Percentiles rank a stretch among this genome's conserved stretches.
phyloP scores from a whole-genome alignment of 2,888 invertebrate species.

The Acleris cristana region DNA sequence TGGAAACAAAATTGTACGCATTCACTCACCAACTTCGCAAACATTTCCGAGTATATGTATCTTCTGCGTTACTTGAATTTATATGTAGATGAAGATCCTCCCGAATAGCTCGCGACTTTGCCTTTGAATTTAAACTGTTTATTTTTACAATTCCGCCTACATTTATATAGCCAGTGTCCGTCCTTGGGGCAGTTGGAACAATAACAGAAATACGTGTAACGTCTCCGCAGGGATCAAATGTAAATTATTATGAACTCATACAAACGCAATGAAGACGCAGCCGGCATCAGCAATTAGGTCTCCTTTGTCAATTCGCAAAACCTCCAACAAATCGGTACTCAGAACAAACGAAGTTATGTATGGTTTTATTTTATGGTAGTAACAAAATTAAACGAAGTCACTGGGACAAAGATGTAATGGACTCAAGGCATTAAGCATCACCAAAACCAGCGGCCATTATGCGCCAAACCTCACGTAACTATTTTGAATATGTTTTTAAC shows the following conservation, averaged over 20 bases:
- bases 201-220: slow-evolving; percentile 71
- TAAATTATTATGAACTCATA: slow-evolving; percentile 75
- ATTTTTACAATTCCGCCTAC: slow-evolving; percentile 58
- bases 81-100: slow-evolving; percentile 39
- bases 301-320: slow-evolving; percentile 69
- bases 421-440: slow-evolving; percentile 13
- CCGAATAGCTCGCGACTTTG: slow-evolving; percentile 48
- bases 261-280: slow-evolving; percentile 66
- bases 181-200: slow-evolving; percentile 72
- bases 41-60: slow-evolving; percentile 54
- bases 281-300: slow-evolving; percentile 70
- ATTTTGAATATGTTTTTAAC: slow-evolving; percentile 6
- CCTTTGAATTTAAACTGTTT: slow-evolving; percentile 59
- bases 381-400: slow-evolving; percentile 12
- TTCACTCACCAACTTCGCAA: slow-evolving; percentile 73
- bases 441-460: slow-evolving; percentile 16
- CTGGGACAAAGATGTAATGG: slow-evolving; percentile 17
- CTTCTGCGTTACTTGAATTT: slow-evolving; percentile 33
- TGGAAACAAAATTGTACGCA: no score
- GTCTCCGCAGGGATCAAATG: slow-evolving; percentile 72
- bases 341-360: slow-evolving; percentile 49
- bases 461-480: slow-evolving; percentile 9
- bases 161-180: slow-evolving; percentile 72
- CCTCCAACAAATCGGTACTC: slow-evolving; percentile 48
- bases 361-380: slow-evolving; percentile 25